Base-by-base conservation (phyloP, 2,888 invertebrate genomes). In the Electrophaes corylata region DNA sequence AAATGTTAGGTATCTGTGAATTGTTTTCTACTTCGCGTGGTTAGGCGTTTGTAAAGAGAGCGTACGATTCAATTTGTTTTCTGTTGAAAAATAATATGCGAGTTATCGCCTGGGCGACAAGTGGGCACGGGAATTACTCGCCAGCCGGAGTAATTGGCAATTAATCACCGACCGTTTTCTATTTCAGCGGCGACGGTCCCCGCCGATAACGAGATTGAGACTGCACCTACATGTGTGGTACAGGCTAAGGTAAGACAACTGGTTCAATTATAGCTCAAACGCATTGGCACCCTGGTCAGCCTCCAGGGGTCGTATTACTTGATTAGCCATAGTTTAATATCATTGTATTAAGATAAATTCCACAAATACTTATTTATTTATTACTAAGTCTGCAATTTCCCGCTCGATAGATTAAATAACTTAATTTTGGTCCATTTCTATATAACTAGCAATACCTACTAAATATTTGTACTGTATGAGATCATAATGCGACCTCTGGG, bases 121-220 rank as follows among this genome's bases (percentile, higher is more conserved):
- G 87, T 86, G 87, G 85, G 84, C 79, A 81, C 79, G 80, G 81
- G 80, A 81, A 84, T 84, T 86, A 86, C 84, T 84, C 81, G 80
- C 77, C 83, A 80, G 84, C 79, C 76, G 81, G 75, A 84, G 88
- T 91, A 90, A 91, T 91, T 91, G 91, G 75, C 90, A 91, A 91
- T 91, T 90, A 91, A 90, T 91, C 89, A 89, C 81, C 82, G 79
- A 81, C 74, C 86, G 89, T 89, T 91, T 90, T 90, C 90, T 90
- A 90, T 91, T 91, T 89, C 86, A 88, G 79, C 76, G 75, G 69
- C 77, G 79, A 71, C 69, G 67, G 69, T 62, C 62, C 60, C 54
- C 68, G 74, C 73, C 60, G 64, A 62, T 85, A 86, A 84, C 84
- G 78, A 84, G 82, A 81, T 82, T 76, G 78, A 79, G 81, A 78